These are phyloP conservation scores for Chaetophractus vellerosus DNA, from an alignment of 2,797 vertebrate species.

Conservation along the genomic window DNA sequence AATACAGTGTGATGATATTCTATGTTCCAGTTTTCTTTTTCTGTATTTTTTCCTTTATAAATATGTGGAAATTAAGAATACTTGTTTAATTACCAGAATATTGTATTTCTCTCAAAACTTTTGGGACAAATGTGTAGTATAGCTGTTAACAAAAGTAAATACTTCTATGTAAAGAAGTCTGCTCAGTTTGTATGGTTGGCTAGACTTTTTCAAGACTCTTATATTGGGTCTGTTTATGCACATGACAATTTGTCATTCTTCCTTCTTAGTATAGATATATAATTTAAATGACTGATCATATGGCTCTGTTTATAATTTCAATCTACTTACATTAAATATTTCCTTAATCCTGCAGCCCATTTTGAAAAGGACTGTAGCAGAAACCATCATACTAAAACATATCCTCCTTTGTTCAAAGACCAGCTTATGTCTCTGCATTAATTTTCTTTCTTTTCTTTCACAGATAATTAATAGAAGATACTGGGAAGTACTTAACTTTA, in stretches of 20 bases:
- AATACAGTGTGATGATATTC: background rate
- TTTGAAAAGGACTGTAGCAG: slow-evolving; percentile 68
- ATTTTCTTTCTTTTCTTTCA: slow-evolving; percentile 88
- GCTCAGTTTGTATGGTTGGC: background rate
- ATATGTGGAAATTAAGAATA: background rate
- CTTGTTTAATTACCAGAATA: background rate
- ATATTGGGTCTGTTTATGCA: slow-evolving; percentile 46
- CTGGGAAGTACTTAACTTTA: slow-evolving; percentile 88
- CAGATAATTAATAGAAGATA: slow-evolving; percentile 90
- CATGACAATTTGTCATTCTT: background rate
- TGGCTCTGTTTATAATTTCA: slow-evolving; percentile 65
- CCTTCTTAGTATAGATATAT: slow-evolving; percentile 31
- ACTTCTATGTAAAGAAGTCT: background rate
- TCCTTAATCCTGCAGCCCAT: slow-evolving; percentile 77
- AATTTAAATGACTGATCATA: slow-evolving; percentile 57
- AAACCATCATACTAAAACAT: slow-evolving; percentile 78
- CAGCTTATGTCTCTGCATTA: slow-evolving; percentile 87
- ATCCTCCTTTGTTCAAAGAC: slow-evolving; percentile 84
- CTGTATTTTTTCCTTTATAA: background rate
- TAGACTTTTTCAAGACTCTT: slow-evolving; percentile 31
- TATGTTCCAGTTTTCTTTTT: background rate
- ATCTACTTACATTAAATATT: slow-evolving; percentile 76
- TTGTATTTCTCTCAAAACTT: slow-evolving; percentile 10
- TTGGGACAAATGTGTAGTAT: slow-evolving; percentile 31
- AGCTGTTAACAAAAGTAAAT: slow-evolving; percentile 17